phyloP scores from a whole-genome alignment of 2,113 vertebrate genomes.

The Pituophis catenifer region DNA sequence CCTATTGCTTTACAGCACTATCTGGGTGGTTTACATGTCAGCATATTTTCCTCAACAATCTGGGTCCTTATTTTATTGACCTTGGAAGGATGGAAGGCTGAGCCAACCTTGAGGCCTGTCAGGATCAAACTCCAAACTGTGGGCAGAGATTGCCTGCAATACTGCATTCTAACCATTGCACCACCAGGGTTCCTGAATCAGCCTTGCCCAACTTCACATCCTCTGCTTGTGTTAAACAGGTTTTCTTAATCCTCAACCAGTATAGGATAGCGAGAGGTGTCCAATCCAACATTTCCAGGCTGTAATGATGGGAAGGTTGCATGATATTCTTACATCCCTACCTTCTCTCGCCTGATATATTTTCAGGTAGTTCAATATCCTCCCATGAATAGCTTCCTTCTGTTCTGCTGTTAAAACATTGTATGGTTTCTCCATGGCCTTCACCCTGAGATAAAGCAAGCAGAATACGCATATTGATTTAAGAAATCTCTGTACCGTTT shows the following conservation, averaged over 20 bases:
- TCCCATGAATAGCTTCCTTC: not conserved
- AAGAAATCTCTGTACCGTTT: not conserved
- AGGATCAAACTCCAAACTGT: too few species aligned
- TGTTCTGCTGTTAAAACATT: constrained; percentile 4
- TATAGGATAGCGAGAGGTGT: not conserved
- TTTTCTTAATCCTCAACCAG: not conserved
- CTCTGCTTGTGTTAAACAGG: not conserved
- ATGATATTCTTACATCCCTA: not conserved
- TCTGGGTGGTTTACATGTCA: too few species aligned
- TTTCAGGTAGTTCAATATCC: constrained; percentile 17
- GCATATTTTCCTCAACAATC: too few species aligned
- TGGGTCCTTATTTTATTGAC: too few species aligned
- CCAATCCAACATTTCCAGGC: not conserved
- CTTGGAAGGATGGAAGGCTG: too few species aligned
- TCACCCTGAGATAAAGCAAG: constrained; percentile 5
- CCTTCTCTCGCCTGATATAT: not conserved
- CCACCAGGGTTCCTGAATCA: not conserved
- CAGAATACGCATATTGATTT: not conserved
- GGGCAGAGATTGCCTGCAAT: too few species aligned
- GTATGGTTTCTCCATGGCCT: not conserved
- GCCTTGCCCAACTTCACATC: not conserved
- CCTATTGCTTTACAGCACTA: too few species aligned
- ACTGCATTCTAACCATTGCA: too few species aligned
- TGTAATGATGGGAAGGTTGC: not conserved
- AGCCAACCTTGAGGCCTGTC: too few species aligned